Base-by-base conservation (phyloP, 2,888 invertebrate species). In the Lasiommata megera region DNA sequence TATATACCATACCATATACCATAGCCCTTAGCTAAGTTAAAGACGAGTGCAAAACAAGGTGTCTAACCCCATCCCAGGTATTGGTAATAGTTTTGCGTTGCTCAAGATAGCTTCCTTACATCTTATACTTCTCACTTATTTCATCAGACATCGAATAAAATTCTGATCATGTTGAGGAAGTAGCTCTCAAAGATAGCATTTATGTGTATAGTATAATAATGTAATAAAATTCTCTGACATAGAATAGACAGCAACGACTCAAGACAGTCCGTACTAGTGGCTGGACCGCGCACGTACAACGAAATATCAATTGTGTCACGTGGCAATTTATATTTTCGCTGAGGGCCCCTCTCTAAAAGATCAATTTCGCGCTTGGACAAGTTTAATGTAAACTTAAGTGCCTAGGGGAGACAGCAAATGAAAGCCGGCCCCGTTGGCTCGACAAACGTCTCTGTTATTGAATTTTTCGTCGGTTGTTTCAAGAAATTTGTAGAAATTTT, bases 311-410 rank as follows among this genome's bases (percentile, higher is more conserved):
- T 84, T 80, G 79, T 73, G 76, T 73, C 75, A 73, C 78, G 80
- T 75, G 80, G 80, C 80, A 82, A 85, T 84, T 83, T 85, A 82
- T 84, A 84, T 84, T 85, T 83, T 82, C 82, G 77, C 76, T 80
- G 80, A 80, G 79, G 75, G 80, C 81, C 81, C 84, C 83, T 82
- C 78, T 84, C 84, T 86, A 85, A 88, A 84, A 90, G 89, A 89
- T 89, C 88, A 90, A 90, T 90, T 90, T 90, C 88, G 82, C 89
- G 89, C 87, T 84, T 85, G 85, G 86, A 82, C 86, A 84, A 83
- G 75, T 82, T 86, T 87, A 87, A 88, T 87, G 89, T 87, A 87
- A 88, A 85, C 87, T 87, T 85, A 85, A 88, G 83, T 84, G 88
- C 81, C 78, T 80, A 71, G 84, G 88, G 89, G 76, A 75, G 73